Conservation (phyloP, 2,113 vertebrate genomes). For the Tauraco erythrolophus region DNA sequence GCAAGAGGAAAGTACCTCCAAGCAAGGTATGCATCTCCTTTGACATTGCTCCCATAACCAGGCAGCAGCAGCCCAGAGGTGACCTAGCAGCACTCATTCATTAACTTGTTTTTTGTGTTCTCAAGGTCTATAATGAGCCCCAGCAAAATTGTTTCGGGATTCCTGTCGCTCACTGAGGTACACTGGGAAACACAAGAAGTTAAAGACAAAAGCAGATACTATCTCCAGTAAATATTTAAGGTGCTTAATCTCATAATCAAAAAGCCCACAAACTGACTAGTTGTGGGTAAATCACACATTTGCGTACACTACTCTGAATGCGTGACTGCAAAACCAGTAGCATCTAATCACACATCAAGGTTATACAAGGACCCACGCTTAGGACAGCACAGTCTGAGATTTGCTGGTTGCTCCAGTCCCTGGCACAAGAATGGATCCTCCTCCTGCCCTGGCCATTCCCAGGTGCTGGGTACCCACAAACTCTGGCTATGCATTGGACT, state of each 20-base stretch:
- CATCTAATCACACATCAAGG: not conserved
- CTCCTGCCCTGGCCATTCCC: not conserved
- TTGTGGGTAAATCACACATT: not conserved
- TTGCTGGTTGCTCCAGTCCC: not conserved
- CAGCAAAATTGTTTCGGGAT: not conserved
- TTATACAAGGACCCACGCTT: not conserved
- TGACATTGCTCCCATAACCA: not conserved
- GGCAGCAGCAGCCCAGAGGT: not conserved
- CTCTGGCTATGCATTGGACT: not conserved
- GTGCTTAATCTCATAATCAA: not conserved
- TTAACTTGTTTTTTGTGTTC: not conserved
- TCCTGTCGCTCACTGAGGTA: not conserved
- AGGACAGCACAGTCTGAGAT: not conserved
- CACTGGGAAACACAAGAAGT: not conserved
- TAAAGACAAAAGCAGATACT: not conserved
- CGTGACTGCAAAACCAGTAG: not conserved
- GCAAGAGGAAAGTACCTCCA: not conserved
- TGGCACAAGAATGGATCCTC: not conserved
- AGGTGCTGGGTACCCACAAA: not conserved
- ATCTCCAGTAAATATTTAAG: not conserved
- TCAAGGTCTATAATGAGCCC: not conserved
- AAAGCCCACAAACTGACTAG: not conserved
- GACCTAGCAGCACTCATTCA: not conserved
- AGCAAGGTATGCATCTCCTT: not conserved
- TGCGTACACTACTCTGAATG: not conserved